Percentiles rank a stretch among this genome's conserved stretches.
These are phyloP conservation scores for Tonatia bakeri DNA, from an alignment of 2,113 vertebrate genomes.

Conservation along the genomic window DNA sequence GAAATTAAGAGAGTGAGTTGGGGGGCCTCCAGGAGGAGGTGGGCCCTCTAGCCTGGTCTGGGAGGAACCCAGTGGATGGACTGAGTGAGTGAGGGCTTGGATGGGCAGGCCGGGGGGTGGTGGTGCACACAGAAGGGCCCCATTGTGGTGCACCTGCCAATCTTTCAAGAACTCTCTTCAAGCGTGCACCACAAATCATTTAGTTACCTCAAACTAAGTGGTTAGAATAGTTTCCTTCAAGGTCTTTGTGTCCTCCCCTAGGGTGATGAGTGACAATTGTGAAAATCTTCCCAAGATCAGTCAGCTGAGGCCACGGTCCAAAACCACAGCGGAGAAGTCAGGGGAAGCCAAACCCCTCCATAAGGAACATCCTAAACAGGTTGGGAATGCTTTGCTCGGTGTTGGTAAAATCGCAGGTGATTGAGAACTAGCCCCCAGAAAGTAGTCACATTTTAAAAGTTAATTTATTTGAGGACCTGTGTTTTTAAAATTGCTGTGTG, in stretches of 20 bases:
- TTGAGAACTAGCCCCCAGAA: neutral
- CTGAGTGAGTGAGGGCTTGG: neutral
- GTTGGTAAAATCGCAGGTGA: neutral
- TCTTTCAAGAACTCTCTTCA: neutral
- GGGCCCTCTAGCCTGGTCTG: neutral
- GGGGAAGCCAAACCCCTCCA: conserved; percentile 65
- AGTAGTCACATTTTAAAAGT: neutral
- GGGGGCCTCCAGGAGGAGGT: neutral
- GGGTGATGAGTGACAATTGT: conserved; percentile 74
- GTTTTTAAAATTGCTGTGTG: neutral
- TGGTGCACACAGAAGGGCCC: neutral
- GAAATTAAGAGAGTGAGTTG: neutral
- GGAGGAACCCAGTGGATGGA: neutral
- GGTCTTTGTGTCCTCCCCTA: conserved; percentile 69
- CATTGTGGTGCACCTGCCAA: too few species aligned
- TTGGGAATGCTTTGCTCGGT: conserved; percentile 30
- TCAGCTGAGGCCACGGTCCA: conserved; percentile 76
- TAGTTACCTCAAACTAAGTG: neutral
- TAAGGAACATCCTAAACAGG: conserved; percentile 79
- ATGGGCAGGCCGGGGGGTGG: neutral
- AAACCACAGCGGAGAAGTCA: conserved; percentile 64
- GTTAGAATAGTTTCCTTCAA: conserved; percentile 32
- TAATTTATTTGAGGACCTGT: neutral
- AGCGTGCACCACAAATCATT: neutral
- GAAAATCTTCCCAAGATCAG: conserved; percentile 86